A percentile compares a stretch with the other conserved stretches of the same genome.
phyloP scores from a whole-genome alignment of 2,113 vertebrate species.

The Gobiocypris rarus region DNA sequence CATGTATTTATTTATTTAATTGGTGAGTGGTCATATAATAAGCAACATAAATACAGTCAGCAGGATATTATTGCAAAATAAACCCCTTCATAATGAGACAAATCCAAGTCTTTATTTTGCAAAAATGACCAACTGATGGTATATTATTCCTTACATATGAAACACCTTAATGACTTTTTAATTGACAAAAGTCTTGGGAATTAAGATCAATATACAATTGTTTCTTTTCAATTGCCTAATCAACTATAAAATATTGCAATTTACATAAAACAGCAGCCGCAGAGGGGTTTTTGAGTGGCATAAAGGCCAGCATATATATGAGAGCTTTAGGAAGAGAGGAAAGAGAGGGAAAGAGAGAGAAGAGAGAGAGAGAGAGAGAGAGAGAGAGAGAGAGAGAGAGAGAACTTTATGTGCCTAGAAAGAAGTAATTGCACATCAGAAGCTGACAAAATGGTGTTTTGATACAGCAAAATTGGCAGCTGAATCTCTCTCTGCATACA shows the following conservation, averaged over 20 bases:
- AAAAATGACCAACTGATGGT: not conserved
- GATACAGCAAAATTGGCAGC: constrained; percentile 47
- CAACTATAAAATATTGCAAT: constrained; percentile 47
- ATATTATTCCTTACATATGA: constrained; percentile 27
- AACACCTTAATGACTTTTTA: constrained; percentile 43
- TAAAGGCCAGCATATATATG: constrained; percentile 18
- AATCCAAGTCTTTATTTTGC: not conserved
- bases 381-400: not conserved
- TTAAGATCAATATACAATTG: constrained; percentile 47
- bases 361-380: not conserved
- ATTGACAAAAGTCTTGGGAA: constrained; percentile 42
- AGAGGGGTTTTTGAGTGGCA: constrained; percentile 17
- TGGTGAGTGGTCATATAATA: not conserved
- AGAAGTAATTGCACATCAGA: constrained; percentile 55
- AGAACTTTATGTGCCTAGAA: not conserved
- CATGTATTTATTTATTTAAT: not conserved
- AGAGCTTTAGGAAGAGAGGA: not conserved
- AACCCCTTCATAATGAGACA: not conserved
- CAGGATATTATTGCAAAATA: not conserved
- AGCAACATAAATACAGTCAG: not conserved
- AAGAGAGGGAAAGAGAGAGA: not conserved
- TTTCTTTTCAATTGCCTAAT: constrained; percentile 49
- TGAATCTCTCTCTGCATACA: constrained; percentile 29
- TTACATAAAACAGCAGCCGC: constrained; percentile 39
- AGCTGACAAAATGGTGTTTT: constrained; percentile 51